phyloP scores from a whole-genome alignment of 2,797 vertebrate genomes.

The Pachyuromys duprasi region DNA sequence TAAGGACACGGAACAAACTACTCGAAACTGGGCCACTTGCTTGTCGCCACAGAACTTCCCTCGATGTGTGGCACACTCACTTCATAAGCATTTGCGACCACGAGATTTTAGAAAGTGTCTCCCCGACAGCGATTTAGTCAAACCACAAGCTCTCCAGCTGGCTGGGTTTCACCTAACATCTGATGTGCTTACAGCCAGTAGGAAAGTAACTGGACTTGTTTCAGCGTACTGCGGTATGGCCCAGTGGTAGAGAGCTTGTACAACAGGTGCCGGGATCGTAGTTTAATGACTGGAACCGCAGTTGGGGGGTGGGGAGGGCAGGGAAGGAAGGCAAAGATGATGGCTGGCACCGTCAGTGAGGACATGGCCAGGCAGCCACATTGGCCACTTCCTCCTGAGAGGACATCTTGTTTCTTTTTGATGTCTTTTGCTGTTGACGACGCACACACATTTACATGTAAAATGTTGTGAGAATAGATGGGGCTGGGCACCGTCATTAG shows the following conservation, averaged over 20 bases:
- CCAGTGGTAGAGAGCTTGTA: not conserved
- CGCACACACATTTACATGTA: conserved; percentile 94
- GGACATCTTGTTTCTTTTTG: conserved; percentile 79
- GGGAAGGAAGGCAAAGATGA: too few species aligned
- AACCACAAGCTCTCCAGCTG: not conserved
- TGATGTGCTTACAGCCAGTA: conserved; percentile 37
- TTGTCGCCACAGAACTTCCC: conserved; percentile 3
- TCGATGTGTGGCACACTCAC: not conserved
- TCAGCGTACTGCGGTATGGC: not conserved
- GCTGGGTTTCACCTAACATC: conserved; percentile 44
- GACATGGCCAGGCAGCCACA: conserved; percentile 43
- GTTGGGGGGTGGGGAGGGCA: not conserved
- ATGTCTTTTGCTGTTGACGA: conserved; percentile 88
- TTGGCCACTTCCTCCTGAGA: conserved; percentile 78
- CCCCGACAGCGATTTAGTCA: conserved; percentile 21
- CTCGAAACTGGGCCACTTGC: not conserved
- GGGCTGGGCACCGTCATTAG: conserved; percentile 84
- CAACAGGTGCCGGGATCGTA: not conserved
- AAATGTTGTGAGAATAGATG: conserved; percentile 97
- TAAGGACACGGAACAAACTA: not conserved
- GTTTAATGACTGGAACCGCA: not conserved
- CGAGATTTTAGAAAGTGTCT: conserved; percentile 49
- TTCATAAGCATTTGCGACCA: conserved; percentile 18
- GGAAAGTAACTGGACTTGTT: not conserved
- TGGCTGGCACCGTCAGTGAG: too few species aligned